Conservation (phyloP, 2,797 vertebrate genomes). For the Notamacropus eugenii region DNA sequence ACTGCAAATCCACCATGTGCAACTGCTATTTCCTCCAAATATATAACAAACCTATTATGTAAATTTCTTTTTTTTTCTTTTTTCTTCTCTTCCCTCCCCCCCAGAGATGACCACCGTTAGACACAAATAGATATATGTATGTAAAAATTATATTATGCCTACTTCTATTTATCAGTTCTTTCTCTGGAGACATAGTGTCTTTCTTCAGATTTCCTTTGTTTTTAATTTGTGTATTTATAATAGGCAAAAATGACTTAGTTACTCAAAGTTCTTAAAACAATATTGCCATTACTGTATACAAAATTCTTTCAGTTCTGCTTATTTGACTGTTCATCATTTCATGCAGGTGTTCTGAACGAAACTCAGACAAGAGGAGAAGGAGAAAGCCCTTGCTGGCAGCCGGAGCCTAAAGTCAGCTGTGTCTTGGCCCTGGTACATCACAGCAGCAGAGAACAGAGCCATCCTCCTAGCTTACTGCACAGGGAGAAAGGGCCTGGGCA, state of each 20-base stretch:
- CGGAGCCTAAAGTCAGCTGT: not conserved
- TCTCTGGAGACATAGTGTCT: not conserved
- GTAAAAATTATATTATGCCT: not conserved
- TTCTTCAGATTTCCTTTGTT: not conserved
- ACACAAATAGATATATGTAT: no score
- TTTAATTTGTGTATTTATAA: not conserved
- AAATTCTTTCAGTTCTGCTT: not conserved
- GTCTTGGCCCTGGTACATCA: not conserved
- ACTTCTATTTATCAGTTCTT: not conserved
- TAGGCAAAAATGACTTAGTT: not conserved
- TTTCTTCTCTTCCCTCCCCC: not conserved
- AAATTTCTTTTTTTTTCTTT: not conserved
- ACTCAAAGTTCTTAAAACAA: not conserved
- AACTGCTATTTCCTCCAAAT: not conserved
- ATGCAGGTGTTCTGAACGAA: not conserved
- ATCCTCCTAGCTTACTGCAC: not conserved
- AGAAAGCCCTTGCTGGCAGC: not conserved
- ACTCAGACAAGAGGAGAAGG: not conserved
- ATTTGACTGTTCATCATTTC: not conserved
- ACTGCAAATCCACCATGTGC: not conserved
- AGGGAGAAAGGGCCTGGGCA: not conserved
- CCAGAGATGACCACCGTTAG: not conserved
- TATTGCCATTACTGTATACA: not conserved
- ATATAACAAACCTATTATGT: not conserved
- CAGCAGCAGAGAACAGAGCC: not conserved